phyloP scores from a whole-genome alignment of 2,113 vertebrate genomes.

The Etheostoma spectabile region DNA sequence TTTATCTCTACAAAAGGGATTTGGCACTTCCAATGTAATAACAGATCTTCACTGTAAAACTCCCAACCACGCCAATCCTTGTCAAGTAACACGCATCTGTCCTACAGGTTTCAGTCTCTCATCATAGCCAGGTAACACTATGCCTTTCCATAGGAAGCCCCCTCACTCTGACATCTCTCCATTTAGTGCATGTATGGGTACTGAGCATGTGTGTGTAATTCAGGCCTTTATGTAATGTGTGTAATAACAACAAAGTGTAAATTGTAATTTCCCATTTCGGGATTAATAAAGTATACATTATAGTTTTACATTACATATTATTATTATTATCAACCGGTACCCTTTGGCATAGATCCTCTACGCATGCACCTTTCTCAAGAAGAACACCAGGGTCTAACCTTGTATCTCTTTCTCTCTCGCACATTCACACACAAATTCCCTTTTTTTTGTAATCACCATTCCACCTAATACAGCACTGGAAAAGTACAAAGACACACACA shows the following conservation, averaged over 20 bases:
- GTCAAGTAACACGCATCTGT: background rate
- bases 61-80: background rate
- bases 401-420: background rate
- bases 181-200: too few relatives aligned
- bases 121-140: background rate
- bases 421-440: background rate
- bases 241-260: too few relatives aligned
- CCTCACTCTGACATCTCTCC: too few relatives aligned
- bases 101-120: background rate
- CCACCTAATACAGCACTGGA: conserved; percentile 37
- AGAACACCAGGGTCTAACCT: conserved; percentile 5
- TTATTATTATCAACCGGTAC: background rate
- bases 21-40: background rate
- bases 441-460: conserved; percentile 47
- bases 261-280: too few relatives aligned
- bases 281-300: too few relatives aligned
- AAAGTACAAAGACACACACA: conserved; percentile 24
- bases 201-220: too few relatives aligned
- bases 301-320: too few relatives aligned
- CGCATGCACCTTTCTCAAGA: conserved; percentile 7
- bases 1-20: conserved; percentile 10
- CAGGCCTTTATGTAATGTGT: too few relatives aligned
- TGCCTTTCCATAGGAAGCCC: too few relatives aligned
- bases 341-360: background rate
- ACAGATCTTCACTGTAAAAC: conserved; percentile 1